phyloP scores from a whole-genome alignment of 2,113 vertebrate species.

The Bettongia penicillata region DNA sequence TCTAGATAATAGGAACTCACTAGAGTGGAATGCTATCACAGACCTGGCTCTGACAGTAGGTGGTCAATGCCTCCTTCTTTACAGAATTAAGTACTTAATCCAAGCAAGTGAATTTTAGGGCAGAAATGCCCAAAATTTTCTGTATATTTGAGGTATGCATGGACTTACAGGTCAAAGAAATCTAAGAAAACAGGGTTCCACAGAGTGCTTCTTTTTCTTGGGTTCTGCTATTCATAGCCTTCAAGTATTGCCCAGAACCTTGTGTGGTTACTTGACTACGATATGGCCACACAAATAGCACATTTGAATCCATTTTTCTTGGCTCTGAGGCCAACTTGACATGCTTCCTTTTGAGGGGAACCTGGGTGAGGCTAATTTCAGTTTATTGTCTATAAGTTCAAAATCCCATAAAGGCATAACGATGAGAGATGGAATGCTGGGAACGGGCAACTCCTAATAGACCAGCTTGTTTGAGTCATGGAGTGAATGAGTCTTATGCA shows the following conservation, averaged over 20 bases:
- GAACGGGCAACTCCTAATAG: not conserved
- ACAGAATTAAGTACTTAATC: not conserved
- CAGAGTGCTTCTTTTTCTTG: not conserved
- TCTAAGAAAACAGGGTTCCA: not conserved
- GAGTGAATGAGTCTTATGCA: not conserved
- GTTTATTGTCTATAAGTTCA: not conserved
- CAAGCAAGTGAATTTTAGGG: not conserved
- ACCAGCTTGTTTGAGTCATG: not conserved
- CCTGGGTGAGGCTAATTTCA: not conserved
- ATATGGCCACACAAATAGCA: not conserved
- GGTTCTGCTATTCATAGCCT: not conserved
- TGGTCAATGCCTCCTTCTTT: not conserved
- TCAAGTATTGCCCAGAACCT: not conserved
- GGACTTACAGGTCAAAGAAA: not conserved
- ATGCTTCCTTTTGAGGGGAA: not conserved
- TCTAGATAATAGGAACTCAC: not conserved
- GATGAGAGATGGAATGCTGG: not conserved
- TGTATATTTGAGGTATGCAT: not conserved
- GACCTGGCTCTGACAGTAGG: not conserved
- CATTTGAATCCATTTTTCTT: not conserved
- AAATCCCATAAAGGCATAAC: not conserved
- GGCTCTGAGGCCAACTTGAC: not conserved
- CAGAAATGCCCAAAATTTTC: not conserved
- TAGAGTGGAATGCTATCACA: not conserved
- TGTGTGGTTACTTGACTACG: not conserved